These are phyloP conservation scores for Apodemus sylvaticus DNA, from an alignment of 2,113 vertebrate genomes.

Conservation along the genomic window DNA sequence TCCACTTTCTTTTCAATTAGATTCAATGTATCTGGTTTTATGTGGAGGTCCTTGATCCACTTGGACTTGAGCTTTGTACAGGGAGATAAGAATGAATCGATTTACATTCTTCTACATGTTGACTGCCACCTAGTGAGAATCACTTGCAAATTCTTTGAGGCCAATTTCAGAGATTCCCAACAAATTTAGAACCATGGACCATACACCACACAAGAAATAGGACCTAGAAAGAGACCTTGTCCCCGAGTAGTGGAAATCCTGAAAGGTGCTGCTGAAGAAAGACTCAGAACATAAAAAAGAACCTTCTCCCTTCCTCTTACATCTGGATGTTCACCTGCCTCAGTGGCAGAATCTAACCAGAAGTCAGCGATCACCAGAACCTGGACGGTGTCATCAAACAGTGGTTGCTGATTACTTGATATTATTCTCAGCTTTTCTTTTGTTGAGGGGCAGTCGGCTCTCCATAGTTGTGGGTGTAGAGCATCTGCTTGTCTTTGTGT, in stretches of 20 bases:
- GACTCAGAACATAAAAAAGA: neutral
- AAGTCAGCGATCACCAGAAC: neutral
- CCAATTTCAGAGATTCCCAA: neutral
- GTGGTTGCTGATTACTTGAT: neutral
- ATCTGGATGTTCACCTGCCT: neutral
- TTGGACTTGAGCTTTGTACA: no score
- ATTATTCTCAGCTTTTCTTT: neutral
- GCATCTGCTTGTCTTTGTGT: neutral
- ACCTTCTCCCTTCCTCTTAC: neutral
- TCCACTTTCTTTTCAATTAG: no score
- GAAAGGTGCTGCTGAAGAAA: neutral
- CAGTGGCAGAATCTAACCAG: neutral
- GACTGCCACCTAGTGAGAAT: neutral
- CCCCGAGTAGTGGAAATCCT: neutral
- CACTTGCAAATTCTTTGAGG: neutral
- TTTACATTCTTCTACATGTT: no score
- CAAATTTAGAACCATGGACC: neutral
- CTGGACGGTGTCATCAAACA: neutral
- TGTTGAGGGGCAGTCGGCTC: neutral
- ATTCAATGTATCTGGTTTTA: no score
- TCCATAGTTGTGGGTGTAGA: neutral
- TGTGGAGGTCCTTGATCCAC: no score
- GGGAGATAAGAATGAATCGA: no score
- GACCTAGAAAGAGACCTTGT: neutral
- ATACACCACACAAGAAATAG: neutral